phyloP scores from a whole-genome alignment of 2,113 vertebrate genomes.

The Amia ocellicauda region DNA sequence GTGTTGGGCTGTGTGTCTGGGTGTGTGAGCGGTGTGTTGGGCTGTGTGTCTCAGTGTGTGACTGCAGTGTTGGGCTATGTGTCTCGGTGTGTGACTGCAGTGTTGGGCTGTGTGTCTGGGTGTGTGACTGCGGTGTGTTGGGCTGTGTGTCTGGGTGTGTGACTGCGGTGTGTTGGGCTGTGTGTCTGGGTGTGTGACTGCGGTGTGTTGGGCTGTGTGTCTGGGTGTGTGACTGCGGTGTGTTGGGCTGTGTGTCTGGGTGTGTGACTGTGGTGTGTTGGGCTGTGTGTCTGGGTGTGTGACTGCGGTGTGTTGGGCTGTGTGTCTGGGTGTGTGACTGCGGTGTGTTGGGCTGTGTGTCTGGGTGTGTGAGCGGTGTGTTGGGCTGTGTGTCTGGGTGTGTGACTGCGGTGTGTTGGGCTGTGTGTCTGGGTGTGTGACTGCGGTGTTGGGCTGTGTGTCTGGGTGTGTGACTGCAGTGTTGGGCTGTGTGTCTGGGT shows the following conservation, averaged over 20 bases:
- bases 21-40: no score
- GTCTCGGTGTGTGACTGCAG: not conserved
- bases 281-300: not conserved
- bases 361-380: not conserved
- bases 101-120: not conserved
- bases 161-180: no score
- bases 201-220: not conserved
- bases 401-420: not conserved
- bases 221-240: no score
- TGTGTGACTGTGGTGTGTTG: not conserved
- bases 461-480: not conserved
- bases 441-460: no score
- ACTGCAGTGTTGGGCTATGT: not conserved
- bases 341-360: no score
- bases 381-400: not conserved
- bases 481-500: no score
- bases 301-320: no score
- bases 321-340: not conserved
- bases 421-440: not conserved
- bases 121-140: no score
- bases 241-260: slow-evolving; percentile 5
- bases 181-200: not conserved
- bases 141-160: slow-evolving; percentile 7
- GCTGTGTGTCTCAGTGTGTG: not conserved
- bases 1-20: not conserved